Evolutionary conservation across 2,888 invertebrate species (phyloP).

Genomic region (Emmelina monodactyla): DNA sequence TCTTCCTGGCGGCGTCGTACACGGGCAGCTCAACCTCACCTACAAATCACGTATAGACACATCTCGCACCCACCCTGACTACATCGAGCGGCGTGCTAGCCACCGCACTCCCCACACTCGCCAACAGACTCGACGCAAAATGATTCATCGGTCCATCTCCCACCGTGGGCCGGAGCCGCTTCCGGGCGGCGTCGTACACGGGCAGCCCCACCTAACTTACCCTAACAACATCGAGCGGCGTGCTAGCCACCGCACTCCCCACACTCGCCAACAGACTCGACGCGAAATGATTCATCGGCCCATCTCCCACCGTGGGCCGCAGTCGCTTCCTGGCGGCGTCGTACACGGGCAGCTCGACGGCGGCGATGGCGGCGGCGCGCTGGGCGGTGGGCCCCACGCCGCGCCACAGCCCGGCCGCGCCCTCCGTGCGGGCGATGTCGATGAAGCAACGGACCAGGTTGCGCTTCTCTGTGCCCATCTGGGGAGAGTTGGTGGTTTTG

Average conservation of each 20-base stretch:
- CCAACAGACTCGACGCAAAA: slow-evolving; percentile 88
- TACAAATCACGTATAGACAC: too few species aligned
- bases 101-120: slow-evolving; percentile 91
- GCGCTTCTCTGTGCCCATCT: slow-evolving; percentile 67
- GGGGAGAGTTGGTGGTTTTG: too few species aligned
- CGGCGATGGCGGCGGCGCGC: slow-evolving; percentile 91
- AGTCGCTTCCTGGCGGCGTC: slow-evolving; percentile 86
- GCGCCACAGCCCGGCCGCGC: slow-evolving; percentile 87
- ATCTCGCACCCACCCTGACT: slow-evolving; percentile 84
- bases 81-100: slow-evolving; percentile 96
- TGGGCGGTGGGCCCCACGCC: slow-evolving; percentile 94
- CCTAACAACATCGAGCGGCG: slow-evolving; percentile 92
- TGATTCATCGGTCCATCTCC: slow-evolving; percentile 87
- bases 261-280: slow-evolving; percentile 92
- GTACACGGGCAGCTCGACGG: slow-evolving; percentile 93
- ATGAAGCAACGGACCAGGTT: slow-evolving; percentile 79
- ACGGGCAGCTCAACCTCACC: slow-evolving; percentile 92
- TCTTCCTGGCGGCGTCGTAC: slow-evolving; percentile 88
- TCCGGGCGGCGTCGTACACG: slow-evolving; percentile 90
- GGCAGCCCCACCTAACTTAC: slow-evolving; percentile 93
- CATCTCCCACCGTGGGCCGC: slow-evolving; percentile 75
- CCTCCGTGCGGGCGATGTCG: slow-evolving; percentile 85
- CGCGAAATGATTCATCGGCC: slow-evolving; percentile 84
- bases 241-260: slow-evolving; percentile 92
- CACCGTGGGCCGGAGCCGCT: slow-evolving; percentile 70